Evolutionary conservation across 2,797 vertebrate species (phyloP).

Genomic region (Novumbra hubbsi): DNA sequence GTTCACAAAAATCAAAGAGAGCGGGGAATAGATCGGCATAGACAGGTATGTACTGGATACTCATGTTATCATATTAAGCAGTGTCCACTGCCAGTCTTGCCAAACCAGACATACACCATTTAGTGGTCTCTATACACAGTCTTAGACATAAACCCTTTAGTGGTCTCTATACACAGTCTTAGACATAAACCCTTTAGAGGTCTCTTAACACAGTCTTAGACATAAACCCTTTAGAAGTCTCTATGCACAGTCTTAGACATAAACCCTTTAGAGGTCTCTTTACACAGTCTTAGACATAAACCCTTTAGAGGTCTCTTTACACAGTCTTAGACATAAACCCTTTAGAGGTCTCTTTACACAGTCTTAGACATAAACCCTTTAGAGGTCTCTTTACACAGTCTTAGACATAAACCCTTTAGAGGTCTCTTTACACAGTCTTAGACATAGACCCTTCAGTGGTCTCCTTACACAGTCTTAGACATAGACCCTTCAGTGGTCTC

Average conservation of each 20-base stretch:
- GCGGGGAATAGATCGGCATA: not conserved
- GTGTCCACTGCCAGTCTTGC: not conserved
- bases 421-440: too few relatives aligned
- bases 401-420: too few relatives aligned
- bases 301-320: not conserved
- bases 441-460: too few relatives aligned
- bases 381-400: not conserved
- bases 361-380: not conserved
- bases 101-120: not conserved
- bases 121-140: not conserved
- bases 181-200: not conserved
- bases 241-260: not conserved
- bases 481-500: not conserved
- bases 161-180: too few relatives aligned
- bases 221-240: not conserved
- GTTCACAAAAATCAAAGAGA: slow-evolving; percentile 38
- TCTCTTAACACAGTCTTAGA: not conserved
- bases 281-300: too few relatives aligned
- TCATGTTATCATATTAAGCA: not conserved
- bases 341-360: too few relatives aligned
- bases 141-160: not conserved
- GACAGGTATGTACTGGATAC: not conserved
- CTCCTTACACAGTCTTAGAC: not conserved
- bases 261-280: too few relatives aligned
- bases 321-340: not conserved